phyloP scores from a whole-genome alignment of 2,888 invertebrate species.

The Ectobius pallidus region DNA sequence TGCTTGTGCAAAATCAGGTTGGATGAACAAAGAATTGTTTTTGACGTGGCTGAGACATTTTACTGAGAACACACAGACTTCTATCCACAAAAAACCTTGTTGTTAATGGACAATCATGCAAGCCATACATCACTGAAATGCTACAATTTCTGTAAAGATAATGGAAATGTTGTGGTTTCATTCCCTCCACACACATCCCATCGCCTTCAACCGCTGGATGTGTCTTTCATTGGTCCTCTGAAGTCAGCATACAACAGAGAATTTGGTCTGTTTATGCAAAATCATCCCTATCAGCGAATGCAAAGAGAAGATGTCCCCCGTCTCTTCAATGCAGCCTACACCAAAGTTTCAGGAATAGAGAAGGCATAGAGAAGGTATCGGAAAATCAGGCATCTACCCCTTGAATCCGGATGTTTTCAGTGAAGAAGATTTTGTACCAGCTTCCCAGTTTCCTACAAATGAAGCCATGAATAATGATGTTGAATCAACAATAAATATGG shows the following conservation, averaged over 20 bases:
- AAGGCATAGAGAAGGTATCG: background rate
- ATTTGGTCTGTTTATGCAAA: slow-evolving; percentile 26
- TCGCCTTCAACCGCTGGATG: slow-evolving; percentile 37
- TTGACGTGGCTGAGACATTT: slow-evolving; percentile 37
- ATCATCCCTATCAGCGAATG: slow-evolving; percentile 22
- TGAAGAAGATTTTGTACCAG: no score
- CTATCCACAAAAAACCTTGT: slow-evolving; percentile 19
- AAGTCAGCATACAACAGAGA: slow-evolving; percentile 32
- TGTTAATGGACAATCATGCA: slow-evolving; percentile 37
- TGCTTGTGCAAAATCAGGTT: slow-evolving; percentile 47
- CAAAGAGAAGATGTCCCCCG: slow-evolving; percentile 3
- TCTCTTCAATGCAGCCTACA: slow-evolving; percentile 27
- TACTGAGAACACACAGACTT: background rate
- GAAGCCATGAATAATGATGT: no score
- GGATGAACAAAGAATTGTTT: slow-evolving; percentile 28
- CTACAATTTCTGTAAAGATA: slow-evolving; percentile 25
- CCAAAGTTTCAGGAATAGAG: slow-evolving; percentile 18
- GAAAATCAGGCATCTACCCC: no score
- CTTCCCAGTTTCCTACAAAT: no score
- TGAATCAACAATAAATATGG: no score
- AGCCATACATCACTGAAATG: slow-evolving; percentile 29
- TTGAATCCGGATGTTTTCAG: no score
- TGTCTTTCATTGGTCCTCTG: slow-evolving; percentile 34
- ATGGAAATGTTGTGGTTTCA: slow-evolving; percentile 33
- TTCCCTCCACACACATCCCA: slow-evolving; percentile 41